phyloP scores from a whole-genome alignment of 2,113 vertebrate genomes.

The Pachycephala philippinensis region DNA sequence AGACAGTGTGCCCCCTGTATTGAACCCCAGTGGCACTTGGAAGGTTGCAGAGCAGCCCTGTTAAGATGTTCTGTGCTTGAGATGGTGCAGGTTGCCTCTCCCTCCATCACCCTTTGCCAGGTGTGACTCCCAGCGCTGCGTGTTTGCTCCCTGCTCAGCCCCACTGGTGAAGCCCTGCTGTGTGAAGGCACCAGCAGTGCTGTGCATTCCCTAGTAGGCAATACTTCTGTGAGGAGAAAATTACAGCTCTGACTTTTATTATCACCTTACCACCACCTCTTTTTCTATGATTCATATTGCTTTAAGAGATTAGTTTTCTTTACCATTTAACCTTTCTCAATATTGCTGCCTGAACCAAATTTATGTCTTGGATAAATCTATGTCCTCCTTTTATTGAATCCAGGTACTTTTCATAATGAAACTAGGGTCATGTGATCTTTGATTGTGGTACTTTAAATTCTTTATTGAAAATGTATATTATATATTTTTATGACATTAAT shows the following conservation, averaged over 20 bases:
- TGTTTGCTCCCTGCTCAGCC: background rate
- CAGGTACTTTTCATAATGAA: conserved; percentile 55
- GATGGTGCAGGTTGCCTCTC: background rate
- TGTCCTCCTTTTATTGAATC: conserved; percentile 62
- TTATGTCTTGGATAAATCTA: conserved; percentile 60
- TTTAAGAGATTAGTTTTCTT: conserved; percentile 72
- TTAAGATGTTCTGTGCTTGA: background rate
- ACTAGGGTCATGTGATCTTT: conserved; percentile 20
- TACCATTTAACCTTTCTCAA: conserved; percentile 70
- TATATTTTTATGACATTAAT: conserved; percentile 49
- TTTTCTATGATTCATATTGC: conserved; percentile 65
- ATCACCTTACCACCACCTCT: conserved; percentile 47
- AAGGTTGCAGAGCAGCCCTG: background rate
- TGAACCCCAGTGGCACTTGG: background rate
- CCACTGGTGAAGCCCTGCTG: accelerated
- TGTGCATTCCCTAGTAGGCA: background rate
- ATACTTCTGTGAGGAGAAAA: conserved; percentile 30
- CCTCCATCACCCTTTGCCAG: background rate
- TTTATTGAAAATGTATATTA: conserved; percentile 47
- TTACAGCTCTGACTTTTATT: conserved; percentile 51
- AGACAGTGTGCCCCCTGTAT: accelerated
- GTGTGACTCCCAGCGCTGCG: accelerated
- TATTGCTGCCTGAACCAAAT: conserved; percentile 71
- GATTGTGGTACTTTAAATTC: conserved; percentile 35
- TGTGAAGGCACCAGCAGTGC: background rate